Base-by-base conservation (phyloP, 1,140 invertebrate genomes). In the Popillia japonica region DNA sequence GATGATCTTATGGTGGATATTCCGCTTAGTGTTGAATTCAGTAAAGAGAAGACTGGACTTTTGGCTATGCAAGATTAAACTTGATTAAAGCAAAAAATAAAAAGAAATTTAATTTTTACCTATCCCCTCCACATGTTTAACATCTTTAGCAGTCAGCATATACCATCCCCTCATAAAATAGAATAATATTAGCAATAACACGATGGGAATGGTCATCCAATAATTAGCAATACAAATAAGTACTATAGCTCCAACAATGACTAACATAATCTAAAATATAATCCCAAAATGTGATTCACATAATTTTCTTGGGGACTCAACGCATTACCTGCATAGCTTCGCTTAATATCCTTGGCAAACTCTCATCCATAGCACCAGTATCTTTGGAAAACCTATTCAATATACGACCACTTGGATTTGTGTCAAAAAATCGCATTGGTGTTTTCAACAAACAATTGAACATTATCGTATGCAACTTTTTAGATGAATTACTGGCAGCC, bases 1-100 rank as follows among this genome's bases (percentile, higher is more conserved):
- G 95, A 96, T 0, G 97, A 95, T 80, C 97, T 89, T 75, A 99
- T 96, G 0, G 96, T 98, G 0, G 94, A 91, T 40, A 99, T 88
- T 7, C 97, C 97, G 86, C 95, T 94, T 0, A 98, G 87, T 0
- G 96, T 94, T n/a, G 96, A 93, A 85, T 94, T 96, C 68, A 99
- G 88, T 85, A 98, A 96, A 9, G 94, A 93, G 87, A 95, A 96
- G 7, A 98, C 92, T 0, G 96, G 96, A 87, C 92, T 94, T 48
- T 92, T 90, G 68, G 92, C 93, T 94, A 80, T 77, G 90, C 10
- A 48, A 48, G 55, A 77, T 48, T 48, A 61, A 42, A 27, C 14
- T 17, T 17, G 44, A 14, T 48, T 48, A 17, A 7, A 48, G 6
- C 8, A 17, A 14, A 17, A 48, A 48, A 48, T 55, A 72, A 8